A percentile compares a stretch with the other conserved stretches of the same genome.
Evolutionary conservation across 2,797 vertebrate species (phyloP).

Genomic region (Takifugu rubripes): DNA sequence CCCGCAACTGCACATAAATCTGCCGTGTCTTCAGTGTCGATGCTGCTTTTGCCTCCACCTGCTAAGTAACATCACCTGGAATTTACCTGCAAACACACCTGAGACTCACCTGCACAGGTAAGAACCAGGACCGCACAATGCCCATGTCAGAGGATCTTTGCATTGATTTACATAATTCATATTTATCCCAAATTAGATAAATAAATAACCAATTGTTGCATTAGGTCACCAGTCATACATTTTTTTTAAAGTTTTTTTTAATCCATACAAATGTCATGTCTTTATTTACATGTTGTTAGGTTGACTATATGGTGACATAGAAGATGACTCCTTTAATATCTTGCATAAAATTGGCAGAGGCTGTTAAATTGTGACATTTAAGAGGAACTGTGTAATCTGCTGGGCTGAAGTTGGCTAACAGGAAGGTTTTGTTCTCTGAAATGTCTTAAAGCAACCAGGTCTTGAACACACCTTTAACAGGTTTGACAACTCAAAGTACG

Average conservation of each 20-base stretch:
- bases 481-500: not conserved
- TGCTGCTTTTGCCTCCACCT: slow-evolving; percentile 18
- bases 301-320: not conserved
- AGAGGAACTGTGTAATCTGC: not conserved
- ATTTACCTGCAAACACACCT: slow-evolving; percentile 10
- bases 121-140: not conserved
- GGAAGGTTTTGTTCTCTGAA: not conserved
- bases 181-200: no score
- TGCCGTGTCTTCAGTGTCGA: not conserved
- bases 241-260: no score
- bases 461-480: not conserved
- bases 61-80: not conserved
- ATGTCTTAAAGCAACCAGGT: not conserved
- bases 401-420: not conserved
- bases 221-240: no score
- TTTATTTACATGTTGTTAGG: no score
- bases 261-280: no score
- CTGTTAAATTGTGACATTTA: not conserved
- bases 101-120: slow-evolving; percentile 43
- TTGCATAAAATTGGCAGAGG: not conserved
- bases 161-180: no score
- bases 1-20: slow-evolving; percentile 21
- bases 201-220: no score
- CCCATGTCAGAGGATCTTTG: no score
- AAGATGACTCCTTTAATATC: not conserved